Evolutionary conservation across 2,888 invertebrate genomes (phyloP).

Genomic region (Scaptomyza flava): DNA sequence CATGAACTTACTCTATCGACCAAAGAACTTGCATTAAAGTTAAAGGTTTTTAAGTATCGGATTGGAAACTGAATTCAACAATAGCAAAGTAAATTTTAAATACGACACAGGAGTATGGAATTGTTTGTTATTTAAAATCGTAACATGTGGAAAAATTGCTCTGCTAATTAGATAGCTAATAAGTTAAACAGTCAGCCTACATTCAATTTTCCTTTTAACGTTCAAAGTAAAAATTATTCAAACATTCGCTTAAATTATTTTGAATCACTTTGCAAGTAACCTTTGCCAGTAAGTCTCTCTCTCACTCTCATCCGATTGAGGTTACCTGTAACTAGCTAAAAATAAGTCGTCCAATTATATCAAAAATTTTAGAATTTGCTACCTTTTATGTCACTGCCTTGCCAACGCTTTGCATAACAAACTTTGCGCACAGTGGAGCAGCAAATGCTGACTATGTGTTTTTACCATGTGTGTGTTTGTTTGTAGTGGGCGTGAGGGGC

Average conservation of each 20-base stretch:
- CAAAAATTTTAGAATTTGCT: slow-evolving; percentile 23
- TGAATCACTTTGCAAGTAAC: too few species aligned
- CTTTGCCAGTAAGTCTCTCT: not conserved
- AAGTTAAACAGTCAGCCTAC: too few species aligned
- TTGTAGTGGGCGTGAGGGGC: not conserved
- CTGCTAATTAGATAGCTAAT: too few species aligned
- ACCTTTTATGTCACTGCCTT: slow-evolving; percentile 39
- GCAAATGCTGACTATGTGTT: not conserved
- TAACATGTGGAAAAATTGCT: too few species aligned
- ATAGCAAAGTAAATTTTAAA: too few species aligned
- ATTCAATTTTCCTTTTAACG: too few species aligned
- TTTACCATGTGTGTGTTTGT: not conserved
- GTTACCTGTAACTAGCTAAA: not conserved
- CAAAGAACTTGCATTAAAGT: slow-evolving; percentile 14
- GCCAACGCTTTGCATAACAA: slow-evolving; percentile 53
- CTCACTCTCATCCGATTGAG: not conserved
- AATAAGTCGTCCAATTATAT: slow-evolving; percentile 14
- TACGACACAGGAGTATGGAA: too few species aligned
- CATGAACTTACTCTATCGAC: slow-evolving; percentile 4
- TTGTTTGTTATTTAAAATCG: too few species aligned
- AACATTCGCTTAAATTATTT: too few species aligned
- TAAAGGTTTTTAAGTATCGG: slow-evolving; percentile 3
- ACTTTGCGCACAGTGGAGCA: not conserved
- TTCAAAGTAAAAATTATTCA: too few species aligned
- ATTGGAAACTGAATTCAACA: not conserved